Percentiles rank a stretch among this genome's conserved stretches.
Conservation (phyloP, 2,113 vertebrate genomes). For the Notiomystis cincta region DNA sequence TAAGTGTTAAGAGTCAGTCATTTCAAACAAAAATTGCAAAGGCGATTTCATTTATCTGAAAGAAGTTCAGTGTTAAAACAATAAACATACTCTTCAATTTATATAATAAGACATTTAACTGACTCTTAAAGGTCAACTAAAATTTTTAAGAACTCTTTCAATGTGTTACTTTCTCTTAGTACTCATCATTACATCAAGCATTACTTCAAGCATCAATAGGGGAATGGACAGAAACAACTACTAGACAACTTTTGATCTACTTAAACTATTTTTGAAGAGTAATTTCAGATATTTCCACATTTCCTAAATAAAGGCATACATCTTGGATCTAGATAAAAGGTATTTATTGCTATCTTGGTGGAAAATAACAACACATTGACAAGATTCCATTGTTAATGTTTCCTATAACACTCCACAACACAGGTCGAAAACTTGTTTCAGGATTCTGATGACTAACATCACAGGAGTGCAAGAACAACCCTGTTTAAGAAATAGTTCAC, state of each 20-base stretch:
- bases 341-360: not conserved
- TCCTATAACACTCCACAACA: not conserved
- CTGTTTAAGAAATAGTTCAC: not conserved
- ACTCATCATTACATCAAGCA: not conserved
- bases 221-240: not conserved
- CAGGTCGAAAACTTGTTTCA: not conserved
- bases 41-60: not conserved
- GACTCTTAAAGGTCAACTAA: not conserved
- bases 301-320: not conserved
- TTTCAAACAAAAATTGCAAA: not conserved
- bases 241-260: not conserved
- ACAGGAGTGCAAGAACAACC: not conserved
- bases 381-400: not conserved
- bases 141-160: not conserved
- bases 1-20: not conserved
- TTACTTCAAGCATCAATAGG: not conserved
- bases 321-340: not conserved
- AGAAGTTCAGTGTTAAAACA: not conserved
- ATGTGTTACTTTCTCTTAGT: not conserved
- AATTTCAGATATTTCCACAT: not conserved
- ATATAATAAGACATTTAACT: not conserved
- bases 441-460: not conserved
- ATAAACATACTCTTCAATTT: not conserved
- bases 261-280: not conserved
- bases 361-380: fast-evolving